These are phyloP conservation scores for Poicephalus meyeri DNA, from an alignment of 2,113 vertebrate genomes.

Conservation along the genomic window DNA sequence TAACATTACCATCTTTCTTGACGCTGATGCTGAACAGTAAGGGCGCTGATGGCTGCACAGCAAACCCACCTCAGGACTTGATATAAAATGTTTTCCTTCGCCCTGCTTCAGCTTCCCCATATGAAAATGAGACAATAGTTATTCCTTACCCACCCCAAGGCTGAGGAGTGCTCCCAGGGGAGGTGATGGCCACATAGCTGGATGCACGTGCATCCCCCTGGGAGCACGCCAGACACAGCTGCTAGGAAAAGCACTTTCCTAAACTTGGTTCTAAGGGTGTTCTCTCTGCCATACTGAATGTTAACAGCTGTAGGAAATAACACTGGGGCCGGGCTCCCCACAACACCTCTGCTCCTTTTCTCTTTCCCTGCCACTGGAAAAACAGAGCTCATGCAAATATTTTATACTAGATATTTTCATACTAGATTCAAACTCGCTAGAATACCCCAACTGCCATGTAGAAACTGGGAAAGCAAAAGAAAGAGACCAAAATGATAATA, in stretches of 20 bases:
- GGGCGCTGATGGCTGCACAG: neutral
- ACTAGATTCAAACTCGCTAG: neutral
- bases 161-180: neutral
- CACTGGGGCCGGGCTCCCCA: neutral
- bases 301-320: constrained; percentile 16
- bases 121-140: neutral
- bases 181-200: accelerated
- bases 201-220: accelerated
- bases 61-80: neutral
- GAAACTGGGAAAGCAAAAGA: constrained; percentile 16
- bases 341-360: neutral
- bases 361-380: neutral
- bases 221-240: neutral
- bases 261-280: neutral
- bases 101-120: neutral
- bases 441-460: neutral
- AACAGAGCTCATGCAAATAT: neutral
- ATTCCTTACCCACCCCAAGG: neutral
- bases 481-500: constrained; percentile 12
- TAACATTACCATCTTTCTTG: neutral
- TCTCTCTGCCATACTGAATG: neutral
- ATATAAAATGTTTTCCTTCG: neutral
- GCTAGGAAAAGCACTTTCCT: neutral
- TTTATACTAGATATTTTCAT: neutral
- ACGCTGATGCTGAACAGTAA: neutral